A percentile compares a stretch with the other conserved stretches of the same genome.
phyloP scores from a whole-genome alignment of 2,888 invertebrate species.

The Hirtodrosophila alboralis region DNA sequence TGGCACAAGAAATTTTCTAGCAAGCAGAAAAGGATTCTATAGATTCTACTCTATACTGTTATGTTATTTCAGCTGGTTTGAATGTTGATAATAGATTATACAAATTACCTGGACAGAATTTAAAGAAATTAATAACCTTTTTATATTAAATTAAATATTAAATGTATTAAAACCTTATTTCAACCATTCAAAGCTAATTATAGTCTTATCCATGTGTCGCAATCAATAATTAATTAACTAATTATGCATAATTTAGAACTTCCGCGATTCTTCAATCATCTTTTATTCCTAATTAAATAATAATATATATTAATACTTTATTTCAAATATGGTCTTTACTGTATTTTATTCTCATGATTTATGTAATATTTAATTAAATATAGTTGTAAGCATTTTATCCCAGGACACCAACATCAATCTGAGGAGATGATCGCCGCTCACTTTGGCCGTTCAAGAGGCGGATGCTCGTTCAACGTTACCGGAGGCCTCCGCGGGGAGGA shows the following conservation, averaged over 20 bases:
- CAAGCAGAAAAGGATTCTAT: not conserved
- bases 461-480: constrained; percentile 45
- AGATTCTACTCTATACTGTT: too few species aligned
- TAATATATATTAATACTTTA: too few species aligned
- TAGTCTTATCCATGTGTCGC: too few species aligned
- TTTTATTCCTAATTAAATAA: too few species aligned
- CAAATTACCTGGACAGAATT: not conserved
- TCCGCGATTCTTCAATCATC: too few species aligned
- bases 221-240: too few species aligned
- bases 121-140: too few species aligned
- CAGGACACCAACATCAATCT: constrained; percentile 40
- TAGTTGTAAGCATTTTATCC: constrained; percentile 14
- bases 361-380: not conserved
- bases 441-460: constrained; percentile 45
- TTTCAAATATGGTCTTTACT: not conserved
- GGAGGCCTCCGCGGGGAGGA: constrained; percentile 57
- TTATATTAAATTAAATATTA: too few species aligned
- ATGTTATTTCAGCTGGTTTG: constrained; percentile 2
- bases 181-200: too few species aligned
- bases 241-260: too few species aligned
- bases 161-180: too few species aligned
- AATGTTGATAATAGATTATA: not conserved
- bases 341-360: constrained; percentile 7
- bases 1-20: constrained; percentile 25
- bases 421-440: constrained; percentile 46